A percentile compares a stretch with the other conserved stretches of the same genome.
Conservation (phyloP, 2,113 vertebrate species). For the Ptychochromis oligacanthus region DNA sequence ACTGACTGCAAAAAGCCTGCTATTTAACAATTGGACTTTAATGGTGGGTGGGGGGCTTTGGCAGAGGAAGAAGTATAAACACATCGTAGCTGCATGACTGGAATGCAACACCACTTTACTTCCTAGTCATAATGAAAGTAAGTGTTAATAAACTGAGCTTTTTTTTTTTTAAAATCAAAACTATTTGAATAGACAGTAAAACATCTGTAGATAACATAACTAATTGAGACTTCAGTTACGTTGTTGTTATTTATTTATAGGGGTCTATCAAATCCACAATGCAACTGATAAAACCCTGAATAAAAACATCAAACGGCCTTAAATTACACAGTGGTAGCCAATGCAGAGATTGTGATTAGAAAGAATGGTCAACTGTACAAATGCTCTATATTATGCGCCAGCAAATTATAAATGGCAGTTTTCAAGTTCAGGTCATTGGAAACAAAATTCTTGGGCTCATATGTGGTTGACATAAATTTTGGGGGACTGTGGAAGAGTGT, state of each 20-base stretch:
- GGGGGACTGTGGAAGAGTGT: not conserved
- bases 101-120: not conserved
- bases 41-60: not conserved
- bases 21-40: not conserved
- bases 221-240: not conserved
- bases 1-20: not conserved
- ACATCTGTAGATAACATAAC: not conserved
- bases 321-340: no score
- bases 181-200: not conserved
- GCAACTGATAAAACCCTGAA: no score
- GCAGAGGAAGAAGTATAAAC: not conserved
- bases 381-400: no score
- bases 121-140: not conserved
- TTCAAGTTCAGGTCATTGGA: not conserved
- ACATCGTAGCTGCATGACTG: not conserved
- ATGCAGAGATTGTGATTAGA: no score
- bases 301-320: no score
- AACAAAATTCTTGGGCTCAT: not conserved
- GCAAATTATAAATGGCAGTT: not conserved
- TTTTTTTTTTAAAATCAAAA: no score
- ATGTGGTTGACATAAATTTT: not conserved
- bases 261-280: no score
- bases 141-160: not conserved
- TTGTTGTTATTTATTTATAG: not conserved
- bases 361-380: no score